Evolutionary conservation across 2,888 invertebrate genomes (phyloP).

Genomic region (Cenopis cana): DNA sequence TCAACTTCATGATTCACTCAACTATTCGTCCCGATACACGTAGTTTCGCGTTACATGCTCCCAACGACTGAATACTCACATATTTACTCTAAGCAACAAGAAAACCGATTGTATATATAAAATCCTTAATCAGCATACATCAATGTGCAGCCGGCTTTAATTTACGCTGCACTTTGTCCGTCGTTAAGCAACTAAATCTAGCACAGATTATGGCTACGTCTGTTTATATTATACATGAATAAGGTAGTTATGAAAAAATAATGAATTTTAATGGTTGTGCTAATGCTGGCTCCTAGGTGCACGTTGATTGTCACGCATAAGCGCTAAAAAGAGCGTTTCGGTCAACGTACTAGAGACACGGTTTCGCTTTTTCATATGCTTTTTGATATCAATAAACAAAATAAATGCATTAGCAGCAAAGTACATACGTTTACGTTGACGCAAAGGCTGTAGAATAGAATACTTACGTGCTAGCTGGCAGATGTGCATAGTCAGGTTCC

Average conservation of each 20-base stretch:
- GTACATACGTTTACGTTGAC: slow-evolving; percentile 19
- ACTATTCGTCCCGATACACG: slow-evolving; percentile 53
- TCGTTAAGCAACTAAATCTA: slow-evolving; percentile 70
- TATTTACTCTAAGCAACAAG: slow-evolving; percentile 63
- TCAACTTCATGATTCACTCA: slow-evolving; percentile 74
- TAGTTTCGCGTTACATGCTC: slow-evolving; percentile 59
- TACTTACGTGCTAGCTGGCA: slow-evolving; percentile 25
- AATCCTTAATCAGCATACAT: slow-evolving; percentile 73
- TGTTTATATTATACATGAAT: slow-evolving; percentile 14
- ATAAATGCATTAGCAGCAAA: slow-evolving; percentile 34
- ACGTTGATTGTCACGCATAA: not conserved
- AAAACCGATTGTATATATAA: slow-evolving; percentile 62
- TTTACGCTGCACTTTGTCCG: slow-evolving; percentile 61
- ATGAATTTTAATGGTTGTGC: slow-evolving; percentile 9
- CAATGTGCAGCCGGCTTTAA: slow-evolving; percentile 73
- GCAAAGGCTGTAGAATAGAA: slow-evolving; percentile 7
- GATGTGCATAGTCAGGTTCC: slow-evolving; percentile 34
- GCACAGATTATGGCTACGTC: slow-evolving; percentile 50
- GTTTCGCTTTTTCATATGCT: slow-evolving; percentile 48
- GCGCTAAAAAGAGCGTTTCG: slow-evolving; percentile 39
- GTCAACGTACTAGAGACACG: slow-evolving; percentile 53
- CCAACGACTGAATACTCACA: slow-evolving; percentile 64
- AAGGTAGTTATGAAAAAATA: slow-evolving; percentile 2
- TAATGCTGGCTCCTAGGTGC: slow-evolving; percentile 2
- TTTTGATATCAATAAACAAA: slow-evolving; percentile 50